Evolutionary conservation across 2,113 vertebrate genomes (phyloP), one percentile per base, ranked within the genome.

Genomic region (Parus major): DNA sequence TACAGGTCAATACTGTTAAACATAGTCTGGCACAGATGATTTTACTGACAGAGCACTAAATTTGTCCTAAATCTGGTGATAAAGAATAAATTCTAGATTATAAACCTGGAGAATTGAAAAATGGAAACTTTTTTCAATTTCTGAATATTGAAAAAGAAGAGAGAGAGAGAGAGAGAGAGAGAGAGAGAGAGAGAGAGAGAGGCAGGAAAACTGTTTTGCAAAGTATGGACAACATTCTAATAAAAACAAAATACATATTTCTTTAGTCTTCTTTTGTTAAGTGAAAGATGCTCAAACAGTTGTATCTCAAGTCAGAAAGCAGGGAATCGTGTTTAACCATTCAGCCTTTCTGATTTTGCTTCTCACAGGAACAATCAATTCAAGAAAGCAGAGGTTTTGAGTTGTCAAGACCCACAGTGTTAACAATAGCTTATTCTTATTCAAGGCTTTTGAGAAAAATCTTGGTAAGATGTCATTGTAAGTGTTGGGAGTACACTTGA

Each of bases 361-460:
- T 94, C 60, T 82, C 9, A 41, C 10, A 36, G 71, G 75, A 77
- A 12, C 59, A 94, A 90, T 80, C 87, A 92, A 44, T 80, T 81
- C 50, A 94, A 88, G 84, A 80, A 94, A 90, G 10, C 17, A 56
- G 15, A 77, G 60, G 59, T 70, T 89, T 85, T 59, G 47, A 21
- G 19, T 44, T 88, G 47, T 83, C 75, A 83, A 59, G 63, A 81
- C 55, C 27, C 42, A 63, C 35, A 53, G 28, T 46, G 64, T 80
- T 82, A 88, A 70, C 29, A 90, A 70, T 56, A 73, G 52, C 22
- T 93, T 91, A 82, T 73, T 72, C 73, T 89, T 79, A 93, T 95
- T 95, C 52, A 87, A 77, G 15, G 3, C 39, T 87, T 86, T 68
- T 82, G 70, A 95, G 49, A 28, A 91, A 91, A 97, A 73, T 85